Percentiles rank a stretch among this genome's conserved stretches.
These are phyloP conservation scores for Gadus macrocephalus DNA, from an alignment of 2,113 vertebrate species.

Conservation along the genomic window DNA sequence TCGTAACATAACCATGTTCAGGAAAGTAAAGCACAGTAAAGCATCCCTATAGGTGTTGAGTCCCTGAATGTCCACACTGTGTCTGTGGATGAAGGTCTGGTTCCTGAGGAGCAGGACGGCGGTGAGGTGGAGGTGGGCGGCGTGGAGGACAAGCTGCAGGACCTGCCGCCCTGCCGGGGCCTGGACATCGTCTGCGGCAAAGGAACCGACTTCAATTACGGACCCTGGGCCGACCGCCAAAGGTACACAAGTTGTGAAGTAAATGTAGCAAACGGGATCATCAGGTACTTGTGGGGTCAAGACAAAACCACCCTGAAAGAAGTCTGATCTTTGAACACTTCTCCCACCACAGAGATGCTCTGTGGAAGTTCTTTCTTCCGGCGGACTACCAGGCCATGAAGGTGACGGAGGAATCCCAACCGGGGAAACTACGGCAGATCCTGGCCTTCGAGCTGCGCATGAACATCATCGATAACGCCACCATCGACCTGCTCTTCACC, in stretches of 20 bases:
- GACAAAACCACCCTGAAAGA: not conserved
- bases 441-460: slow-evolving; percentile 97
- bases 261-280: not conserved
- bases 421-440: slow-evolving; percentile 89
- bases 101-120: slow-evolving; percentile 85
- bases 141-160: slow-evolving; percentile 90
- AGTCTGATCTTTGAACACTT: not conserved
- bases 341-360: slow-evolving; percentile 78
- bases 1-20: no score
- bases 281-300: not conserved
- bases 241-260: slow-evolving; percentile 68
- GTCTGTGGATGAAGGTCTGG: slow-evolving; percentile 74
- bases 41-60: no score
- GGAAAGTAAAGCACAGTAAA: no score
- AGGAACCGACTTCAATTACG: slow-evolving; percentile 98
- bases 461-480: slow-evolving; percentile 99
- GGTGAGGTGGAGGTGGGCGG: slow-evolving; percentile 79
- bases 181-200: slow-evolving; percentile 98
- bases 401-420: slow-evolving; percentile 83
- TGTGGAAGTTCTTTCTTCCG: slow-evolving; percentile 98
- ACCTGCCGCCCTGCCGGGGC: slow-evolving; percentile 95
- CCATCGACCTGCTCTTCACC: slow-evolving; percentile 96
- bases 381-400: slow-evolving; percentile 95
- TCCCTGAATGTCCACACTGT: not conserved
- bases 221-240: slow-evolving; percentile 96